Conservation (phyloP, 2,888 invertebrate genomes). For the Mesochorus sp. region DNA sequence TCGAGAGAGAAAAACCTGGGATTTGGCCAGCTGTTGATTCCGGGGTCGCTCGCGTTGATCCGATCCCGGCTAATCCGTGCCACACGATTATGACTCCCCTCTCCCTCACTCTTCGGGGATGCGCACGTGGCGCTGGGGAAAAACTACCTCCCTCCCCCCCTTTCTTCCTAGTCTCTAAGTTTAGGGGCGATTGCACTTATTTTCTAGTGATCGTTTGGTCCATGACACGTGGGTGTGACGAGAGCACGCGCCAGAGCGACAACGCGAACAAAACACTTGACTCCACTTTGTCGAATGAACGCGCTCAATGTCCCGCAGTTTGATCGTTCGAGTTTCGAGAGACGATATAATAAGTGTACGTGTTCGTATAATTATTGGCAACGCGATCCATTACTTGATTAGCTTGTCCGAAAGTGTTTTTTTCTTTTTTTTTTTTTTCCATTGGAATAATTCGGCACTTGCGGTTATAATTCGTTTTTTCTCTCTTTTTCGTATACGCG, state of each 20-base stretch:
- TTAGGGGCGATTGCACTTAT: no score
- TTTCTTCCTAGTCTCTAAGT: neutral
- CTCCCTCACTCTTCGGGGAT: neutral
- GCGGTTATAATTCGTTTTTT: no score
- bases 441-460: no score
- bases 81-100: slow-evolving; percentile 45
- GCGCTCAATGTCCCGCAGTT: neutral
- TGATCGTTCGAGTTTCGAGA: slow-evolving; percentile 11
- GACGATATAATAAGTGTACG: neutral
- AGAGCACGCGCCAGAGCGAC: slow-evolving; percentile 64
- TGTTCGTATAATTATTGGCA: neutral
- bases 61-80: slow-evolving; percentile 55
- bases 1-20: neutral
- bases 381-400: no score
- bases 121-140: slow-evolving; percentile 40
- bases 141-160: slow-evolving; percentile 1
- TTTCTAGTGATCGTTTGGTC: slow-evolving; percentile 10
- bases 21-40: slow-evolving; percentile 58
- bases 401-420: no score
- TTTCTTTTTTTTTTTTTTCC: no score
- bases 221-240: slow-evolving; percentile 31
- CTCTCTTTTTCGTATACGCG: no score
- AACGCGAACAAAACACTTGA: slow-evolving; percentile 73
- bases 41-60: slow-evolving; percentile 70
- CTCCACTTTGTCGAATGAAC: slow-evolving; percentile 71